Conservation (phyloP, 2,113 vertebrate species). For the Arvicanthis niloticus region DNA sequence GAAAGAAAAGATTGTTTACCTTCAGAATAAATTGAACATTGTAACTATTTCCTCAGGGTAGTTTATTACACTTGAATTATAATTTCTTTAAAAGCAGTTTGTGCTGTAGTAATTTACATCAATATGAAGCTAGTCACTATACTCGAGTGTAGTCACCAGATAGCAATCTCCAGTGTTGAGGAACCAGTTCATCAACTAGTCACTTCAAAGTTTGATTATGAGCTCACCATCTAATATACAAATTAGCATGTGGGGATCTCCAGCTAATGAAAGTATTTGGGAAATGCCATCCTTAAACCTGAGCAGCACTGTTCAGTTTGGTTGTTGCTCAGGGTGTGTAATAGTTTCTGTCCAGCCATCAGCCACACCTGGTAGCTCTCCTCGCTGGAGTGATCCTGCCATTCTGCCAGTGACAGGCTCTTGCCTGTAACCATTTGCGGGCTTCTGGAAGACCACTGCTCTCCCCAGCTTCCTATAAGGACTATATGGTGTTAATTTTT, state of each 20-base stretch:
- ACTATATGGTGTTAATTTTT: constrained; percentile 61
- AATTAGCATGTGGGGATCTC: constrained; percentile 71
- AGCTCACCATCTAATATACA: constrained; percentile 69
- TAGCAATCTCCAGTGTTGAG: constrained; percentile 72
- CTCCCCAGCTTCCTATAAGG: constrained; percentile 22
- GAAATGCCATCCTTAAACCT: constrained; percentile 12
- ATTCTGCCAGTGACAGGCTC: neutral
- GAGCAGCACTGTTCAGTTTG: neutral
- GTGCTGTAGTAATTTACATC: constrained; percentile 79
- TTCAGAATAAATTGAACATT: constrained; percentile 29
- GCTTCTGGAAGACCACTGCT: constrained; percentile 52
- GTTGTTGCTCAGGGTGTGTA: constrained; percentile 66
- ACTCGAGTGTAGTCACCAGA: constrained; percentile 61
- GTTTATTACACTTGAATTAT: constrained; percentile 70
- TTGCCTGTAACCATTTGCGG: constrained; percentile 34
- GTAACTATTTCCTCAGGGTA: constrained; percentile 61
- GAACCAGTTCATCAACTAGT: constrained; percentile 63
- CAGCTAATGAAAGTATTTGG: constrained; percentile 76
- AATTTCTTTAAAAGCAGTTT: constrained; percentile 67
- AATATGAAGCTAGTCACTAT: constrained; percentile 63
- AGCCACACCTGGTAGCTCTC: constrained; percentile 60
- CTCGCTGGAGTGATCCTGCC: neutral
- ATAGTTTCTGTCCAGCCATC: constrained; percentile 73
- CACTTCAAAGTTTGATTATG: constrained; percentile 76
- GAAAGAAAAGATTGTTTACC: constrained; percentile 44